phyloP scores from a whole-genome alignment of 1,140 invertebrate species.

The Hylaeus volcanicus region DNA sequence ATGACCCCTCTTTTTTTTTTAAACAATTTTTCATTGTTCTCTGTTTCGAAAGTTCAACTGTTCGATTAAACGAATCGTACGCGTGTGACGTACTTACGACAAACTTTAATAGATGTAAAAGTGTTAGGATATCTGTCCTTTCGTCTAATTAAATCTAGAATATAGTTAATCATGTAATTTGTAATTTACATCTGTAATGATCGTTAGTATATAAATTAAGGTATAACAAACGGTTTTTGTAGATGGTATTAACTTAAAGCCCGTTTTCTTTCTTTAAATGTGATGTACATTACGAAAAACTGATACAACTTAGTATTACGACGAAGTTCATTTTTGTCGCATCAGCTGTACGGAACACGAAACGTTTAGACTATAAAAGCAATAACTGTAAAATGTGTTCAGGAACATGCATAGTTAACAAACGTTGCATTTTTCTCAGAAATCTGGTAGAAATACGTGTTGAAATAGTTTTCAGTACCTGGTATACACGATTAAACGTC shows the following conservation, averaged over 20 bases:
- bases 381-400: not conserved
- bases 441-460: not conserved
- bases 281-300: not conserved
- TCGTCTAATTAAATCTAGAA: slow-evolving; percentile 41
- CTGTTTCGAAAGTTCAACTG: slow-evolving; percentile 1
- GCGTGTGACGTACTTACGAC: slow-evolving; percentile 14
- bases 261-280: not conserved
- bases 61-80: not conserved
- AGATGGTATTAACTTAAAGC: slow-evolving; percentile 35
- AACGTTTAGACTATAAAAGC: not conserved
- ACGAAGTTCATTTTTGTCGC: not conserved
- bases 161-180: slow-evolving; percentile 50
- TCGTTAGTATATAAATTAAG: slow-evolving; percentile 42
- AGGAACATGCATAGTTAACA: no score
- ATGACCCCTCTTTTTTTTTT: not conserved
- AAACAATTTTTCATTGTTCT: not conserved
- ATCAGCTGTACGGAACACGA: not conserved
- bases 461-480: not conserved
- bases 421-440: not conserved
- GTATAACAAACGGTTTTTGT: slow-evolving; percentile 17
- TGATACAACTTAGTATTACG: not conserved
- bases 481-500: not conserved
- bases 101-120: slow-evolving; percentile 20
- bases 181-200: slow-evolving; percentile 55
- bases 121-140: slow-evolving; percentile 8